phyloP scores from a whole-genome alignment of 2,888 invertebrate species.

The Norana najaformis region DNA sequence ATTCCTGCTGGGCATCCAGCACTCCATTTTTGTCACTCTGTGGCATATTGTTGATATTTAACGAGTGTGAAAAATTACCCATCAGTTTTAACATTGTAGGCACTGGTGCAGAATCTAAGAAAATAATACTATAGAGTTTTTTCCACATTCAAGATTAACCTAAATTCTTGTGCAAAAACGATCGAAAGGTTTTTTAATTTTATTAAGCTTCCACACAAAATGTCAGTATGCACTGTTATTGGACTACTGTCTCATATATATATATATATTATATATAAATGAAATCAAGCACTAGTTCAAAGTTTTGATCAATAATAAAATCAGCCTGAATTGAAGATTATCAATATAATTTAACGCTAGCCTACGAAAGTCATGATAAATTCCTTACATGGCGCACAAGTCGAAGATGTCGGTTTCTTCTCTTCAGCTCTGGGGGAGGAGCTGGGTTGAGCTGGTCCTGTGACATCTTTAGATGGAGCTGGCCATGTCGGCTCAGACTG shows the following conservation, averaged over 20 bases:
- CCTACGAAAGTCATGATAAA: neutral
- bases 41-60: neutral
- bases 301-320: neutral
- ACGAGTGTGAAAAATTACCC: neutral
- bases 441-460: neutral
- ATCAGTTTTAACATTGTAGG: no score
- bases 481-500: neutral
- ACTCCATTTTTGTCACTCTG: neutral
- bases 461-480: neutral
- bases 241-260: no score
- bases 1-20: neutral
- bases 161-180: no score
- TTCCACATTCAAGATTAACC: no score
- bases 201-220: no score
- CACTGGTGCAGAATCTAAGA: no score
- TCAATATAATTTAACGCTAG: neutral
- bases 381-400: conserved; percentile 8
- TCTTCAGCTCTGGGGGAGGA: neutral
- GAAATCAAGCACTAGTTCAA: no score
- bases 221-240: no score
- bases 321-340: neutral
- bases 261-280: no score
- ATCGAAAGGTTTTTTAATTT: no score
- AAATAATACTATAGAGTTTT: no score
- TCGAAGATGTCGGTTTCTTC: neutral